Evolutionary conservation across 1,140 invertebrate genomes (phyloP).

Genomic region (Leguminivora glycinivorella): DNA sequence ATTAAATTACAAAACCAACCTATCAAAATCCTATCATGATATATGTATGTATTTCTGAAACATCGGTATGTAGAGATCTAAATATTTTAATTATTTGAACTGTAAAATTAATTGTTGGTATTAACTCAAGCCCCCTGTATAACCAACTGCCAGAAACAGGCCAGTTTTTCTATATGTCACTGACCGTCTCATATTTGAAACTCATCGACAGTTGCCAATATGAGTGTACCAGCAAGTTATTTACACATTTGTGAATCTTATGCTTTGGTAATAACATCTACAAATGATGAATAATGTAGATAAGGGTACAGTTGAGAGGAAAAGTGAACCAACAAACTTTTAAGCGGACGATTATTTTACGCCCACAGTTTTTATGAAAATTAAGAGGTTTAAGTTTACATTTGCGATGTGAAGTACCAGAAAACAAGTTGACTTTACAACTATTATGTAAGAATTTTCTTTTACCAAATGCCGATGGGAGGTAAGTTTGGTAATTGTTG

Average conservation of each 20-base stretch:
- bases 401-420: background rate
- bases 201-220: background rate
- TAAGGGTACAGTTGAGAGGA: slow-evolving; percentile 7
- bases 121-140: background rate
- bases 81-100: no score
- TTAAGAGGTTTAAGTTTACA: background rate
- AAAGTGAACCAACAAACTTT: slow-evolving; percentile 8
- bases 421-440: background rate
- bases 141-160: background rate
- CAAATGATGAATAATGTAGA: background rate
- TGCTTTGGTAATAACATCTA: background rate
- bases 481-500: no score
- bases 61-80: no score
- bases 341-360: background rate
- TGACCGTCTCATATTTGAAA: background rate
- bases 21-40: no score
- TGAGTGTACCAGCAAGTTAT: background rate
- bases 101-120: no score
- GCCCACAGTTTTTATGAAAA: background rate
- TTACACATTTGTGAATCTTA: background rate
- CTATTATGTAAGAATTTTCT: background rate
- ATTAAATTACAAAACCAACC: no score
- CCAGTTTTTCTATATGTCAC: slow-evolving; percentile 2
- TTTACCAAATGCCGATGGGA: no score
- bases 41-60: no score